Evolutionary conservation across 2,797 vertebrate species (phyloP).

Genomic region (Myiothlypis chrysogaster): DNA sequence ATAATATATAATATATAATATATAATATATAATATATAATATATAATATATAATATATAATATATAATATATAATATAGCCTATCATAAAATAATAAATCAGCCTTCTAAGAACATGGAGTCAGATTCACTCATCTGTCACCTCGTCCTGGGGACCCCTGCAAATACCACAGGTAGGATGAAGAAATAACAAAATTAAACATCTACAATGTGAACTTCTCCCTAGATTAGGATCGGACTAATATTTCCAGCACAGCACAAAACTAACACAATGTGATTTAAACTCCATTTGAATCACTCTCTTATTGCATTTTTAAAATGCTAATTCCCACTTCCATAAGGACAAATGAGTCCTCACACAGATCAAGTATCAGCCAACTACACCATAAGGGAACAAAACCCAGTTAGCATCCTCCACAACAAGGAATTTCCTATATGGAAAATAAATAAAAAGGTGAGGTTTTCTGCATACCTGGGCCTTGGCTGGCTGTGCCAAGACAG

Average conservation of each 20-base stretch:
- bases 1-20: no score
- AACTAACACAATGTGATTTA: not conserved
- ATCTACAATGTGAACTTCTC: not conserved
- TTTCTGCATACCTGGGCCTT: not conserved
- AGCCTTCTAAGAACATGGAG: not conserved
- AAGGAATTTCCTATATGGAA: not conserved
- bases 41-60: no score
- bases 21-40: no score
- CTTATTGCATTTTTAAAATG: not conserved
- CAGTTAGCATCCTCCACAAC: not conserved
- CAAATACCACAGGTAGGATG: not conserved
- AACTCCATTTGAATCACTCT: not conserved
- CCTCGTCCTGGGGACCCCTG: not conserved
- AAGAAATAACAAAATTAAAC: not conserved
- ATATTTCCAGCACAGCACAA: not conserved
- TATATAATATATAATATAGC: no score
- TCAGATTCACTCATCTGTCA: not conserved
- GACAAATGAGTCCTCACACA: not conserved
- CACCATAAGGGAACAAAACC: not conserved
- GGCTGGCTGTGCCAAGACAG: not conserved
- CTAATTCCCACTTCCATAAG: not conserved
- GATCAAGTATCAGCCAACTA: not conserved
- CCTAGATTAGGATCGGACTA: not conserved
- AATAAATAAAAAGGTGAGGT: not conserved
- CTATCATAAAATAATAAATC: not conserved